These are phyloP conservation scores for Leiothrix lutea DNA, from an alignment of 2,113 vertebrate species.

Conservation along the genomic window DNA sequence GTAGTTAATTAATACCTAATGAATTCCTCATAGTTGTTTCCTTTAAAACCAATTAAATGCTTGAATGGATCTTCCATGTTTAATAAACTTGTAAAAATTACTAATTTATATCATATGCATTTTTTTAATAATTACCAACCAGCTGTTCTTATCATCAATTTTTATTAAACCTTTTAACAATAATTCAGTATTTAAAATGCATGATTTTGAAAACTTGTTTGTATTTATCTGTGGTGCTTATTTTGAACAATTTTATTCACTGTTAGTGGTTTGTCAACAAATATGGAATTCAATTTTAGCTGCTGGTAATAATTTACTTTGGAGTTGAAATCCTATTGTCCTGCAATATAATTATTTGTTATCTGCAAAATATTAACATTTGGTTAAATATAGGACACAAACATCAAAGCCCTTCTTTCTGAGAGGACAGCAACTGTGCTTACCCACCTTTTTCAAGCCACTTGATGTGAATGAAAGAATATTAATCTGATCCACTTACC, in stretches of 20 bases:
- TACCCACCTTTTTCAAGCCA: background rate
- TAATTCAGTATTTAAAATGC: conserved; percentile 14
- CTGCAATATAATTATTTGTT: background rate
- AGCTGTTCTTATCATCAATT: conserved; percentile 8
- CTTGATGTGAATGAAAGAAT: background rate
- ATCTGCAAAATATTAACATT: background rate
- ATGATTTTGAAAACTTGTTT: background rate
- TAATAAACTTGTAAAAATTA: conserved; percentile 51
- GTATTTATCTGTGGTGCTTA: background rate
- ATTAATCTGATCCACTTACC: background rate
- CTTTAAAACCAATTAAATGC: conserved; percentile 53
- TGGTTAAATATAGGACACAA: background rate
- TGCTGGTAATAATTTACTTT: background rate
- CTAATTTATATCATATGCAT: background rate
- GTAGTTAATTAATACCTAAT: conserved; percentile 56
- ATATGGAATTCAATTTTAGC: background rate
- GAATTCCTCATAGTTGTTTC: conserved; percentile 17
- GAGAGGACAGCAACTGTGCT: background rate
- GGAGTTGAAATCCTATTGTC: background rate
- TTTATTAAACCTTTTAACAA: conserved; percentile 38
- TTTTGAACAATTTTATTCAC: background rate
- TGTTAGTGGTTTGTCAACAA: background rate
- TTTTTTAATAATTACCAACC: conserved; percentile 29
- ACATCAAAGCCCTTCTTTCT: background rate
- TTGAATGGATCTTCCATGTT: conserved; percentile 19